Evolutionary conservation across 2,113 vertebrate species (phyloP).

Genomic region (Rhinogobius similis): DNA sequence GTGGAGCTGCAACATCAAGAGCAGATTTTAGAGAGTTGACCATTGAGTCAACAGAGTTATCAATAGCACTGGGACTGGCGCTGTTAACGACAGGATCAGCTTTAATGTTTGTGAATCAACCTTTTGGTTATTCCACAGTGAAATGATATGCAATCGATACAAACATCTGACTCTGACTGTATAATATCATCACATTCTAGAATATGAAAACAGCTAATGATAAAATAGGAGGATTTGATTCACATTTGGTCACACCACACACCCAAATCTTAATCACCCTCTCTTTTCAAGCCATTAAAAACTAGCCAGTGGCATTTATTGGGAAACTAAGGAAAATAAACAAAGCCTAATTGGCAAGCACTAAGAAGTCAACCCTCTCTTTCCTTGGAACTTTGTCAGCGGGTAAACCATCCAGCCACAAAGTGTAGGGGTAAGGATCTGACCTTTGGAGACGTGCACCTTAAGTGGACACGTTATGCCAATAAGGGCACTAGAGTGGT

Average conservation of each 20-base stretch:
- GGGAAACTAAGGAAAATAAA: slow-evolving; percentile 73
- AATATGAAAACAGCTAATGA: no score
- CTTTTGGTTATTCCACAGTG: no score
- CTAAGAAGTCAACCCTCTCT: slow-evolving; percentile 28
- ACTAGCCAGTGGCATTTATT: slow-evolving; percentile 72
- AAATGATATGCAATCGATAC: no score
- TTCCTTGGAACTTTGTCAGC: slow-evolving; percentile 41
- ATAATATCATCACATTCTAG: no score
- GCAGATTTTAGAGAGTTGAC: no score
- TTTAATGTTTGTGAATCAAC: no score
- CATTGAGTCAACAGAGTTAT: no score
- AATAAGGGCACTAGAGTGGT: slow-evolving; percentile 13
- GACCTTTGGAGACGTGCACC: slow-evolving; percentile 48
- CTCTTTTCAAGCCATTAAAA: slow-evolving; percentile 71
- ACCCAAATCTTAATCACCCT: slow-evolving; percentile 71
- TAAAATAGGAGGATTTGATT: not conserved
- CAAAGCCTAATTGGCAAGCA: slow-evolving; percentile 71
- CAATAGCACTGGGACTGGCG: no score
- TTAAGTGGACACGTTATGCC: slow-evolving; percentile 8
- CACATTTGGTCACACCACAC: slow-evolving; percentile 49
- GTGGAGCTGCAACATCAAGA: no score
- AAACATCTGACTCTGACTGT: no score
- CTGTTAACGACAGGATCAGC: no score
- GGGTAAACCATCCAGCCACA: slow-evolving; percentile 50
- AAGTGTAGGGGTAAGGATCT: slow-evolving; percentile 44